Base-by-base conservation (phyloP, 1,140 invertebrate species). In the Myzus persicae region DNA sequence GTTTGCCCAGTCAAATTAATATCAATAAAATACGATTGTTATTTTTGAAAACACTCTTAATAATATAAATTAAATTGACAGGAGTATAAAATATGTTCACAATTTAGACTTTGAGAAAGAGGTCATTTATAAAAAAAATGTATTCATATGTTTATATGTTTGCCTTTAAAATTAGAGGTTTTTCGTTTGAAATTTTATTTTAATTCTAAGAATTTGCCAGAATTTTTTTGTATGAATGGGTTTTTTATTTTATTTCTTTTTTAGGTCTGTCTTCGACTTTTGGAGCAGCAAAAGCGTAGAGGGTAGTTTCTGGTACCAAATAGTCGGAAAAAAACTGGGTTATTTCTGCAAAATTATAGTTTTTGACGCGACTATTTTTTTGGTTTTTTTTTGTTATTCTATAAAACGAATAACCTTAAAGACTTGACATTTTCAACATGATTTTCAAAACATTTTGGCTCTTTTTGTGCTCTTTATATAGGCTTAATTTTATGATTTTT, bases 161-260 rank as follows among this genome's bases (percentile, higher is more conserved):
- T 18, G n/a, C n/a, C n/a, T n/a, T n/a, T n/a, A n/a, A n/a, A 76
- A 76, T 24, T 81, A 40, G 2, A 84, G 22, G 2, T 48, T 8
- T 48, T 46, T 46, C 1, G 26, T 87, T 87, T 44, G 5, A 31
- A 31, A n/a, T 87, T 26, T 18, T 87, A 87, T 44, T 87, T 82
- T 31, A 31, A 59, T 31, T 59, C 8, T 14, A 11, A 31, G 11
- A n/a, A n/a, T n/a, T n/a, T n/a, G n/a, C n/a, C n/a, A n/a, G n/a
- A n/a, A n/a, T n/a, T n/a, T n/a, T n/a, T n/a, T n/a, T n/a, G 1
- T 1, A n/a, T 76, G 2, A 76, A 1, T 18, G 14, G 31, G 1
- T 76, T 76, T 67, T 76, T n/a, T 5, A n/a, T n/a, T 67, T 76
- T 18, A 4, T 18, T 18, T 67, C 31, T 59, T 67, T n/a, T 76